phyloP scores from a whole-genome alignment of 2,888 invertebrate genomes.

The Microctonus aethiopoides region DNA sequence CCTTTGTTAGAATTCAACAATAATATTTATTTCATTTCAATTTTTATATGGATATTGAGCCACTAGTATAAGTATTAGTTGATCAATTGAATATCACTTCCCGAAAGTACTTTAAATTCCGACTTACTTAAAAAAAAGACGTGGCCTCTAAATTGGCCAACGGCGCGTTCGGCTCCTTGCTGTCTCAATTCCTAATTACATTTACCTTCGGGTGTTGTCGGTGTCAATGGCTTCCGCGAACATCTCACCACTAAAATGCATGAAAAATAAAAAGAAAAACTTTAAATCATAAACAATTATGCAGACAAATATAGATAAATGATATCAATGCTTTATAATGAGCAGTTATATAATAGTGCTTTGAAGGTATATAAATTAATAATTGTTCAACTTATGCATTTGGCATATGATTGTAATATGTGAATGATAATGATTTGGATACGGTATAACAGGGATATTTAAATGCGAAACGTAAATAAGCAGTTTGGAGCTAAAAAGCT shows the following conservation, averaged over 20 bases:
- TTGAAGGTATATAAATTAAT: conserved; percentile 6
- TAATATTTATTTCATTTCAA: neutral
- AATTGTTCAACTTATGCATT: conserved; percentile 8
- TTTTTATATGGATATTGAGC: conserved; percentile 1
- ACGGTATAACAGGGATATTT: conserved; percentile 22
- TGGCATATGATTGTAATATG: neutral
- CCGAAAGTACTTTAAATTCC: conserved; percentile 61
- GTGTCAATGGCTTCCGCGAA: conserved; percentile 68
- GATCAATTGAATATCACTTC: conserved; percentile 38
- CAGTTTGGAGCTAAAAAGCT: conserved; percentile 58
- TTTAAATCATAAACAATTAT: conserved; percentile 1
- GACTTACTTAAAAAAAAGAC: conserved; percentile 68
- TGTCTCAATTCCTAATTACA: conserved; percentile 68
- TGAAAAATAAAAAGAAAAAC: conserved; percentile 57
- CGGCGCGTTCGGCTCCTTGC: conserved; percentile 65
- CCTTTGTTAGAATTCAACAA: neutral
- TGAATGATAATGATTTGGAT: conserved; percentile 26
- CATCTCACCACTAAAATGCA: conserved; percentile 69
- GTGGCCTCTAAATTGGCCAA: conserved; percentile 64
- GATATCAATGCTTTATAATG: neutral
- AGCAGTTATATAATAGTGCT: neutral
- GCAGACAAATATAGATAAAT: neutral
- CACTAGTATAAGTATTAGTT: neutral
- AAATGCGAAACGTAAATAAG: conserved; percentile 37
- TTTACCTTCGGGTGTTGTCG: conserved; percentile 69